Evolutionary conservation across 2,797 vertebrate species (phyloP), one percentile per base, ranked within the genome.

Genomic region (Ceyx erithaca): DNA sequence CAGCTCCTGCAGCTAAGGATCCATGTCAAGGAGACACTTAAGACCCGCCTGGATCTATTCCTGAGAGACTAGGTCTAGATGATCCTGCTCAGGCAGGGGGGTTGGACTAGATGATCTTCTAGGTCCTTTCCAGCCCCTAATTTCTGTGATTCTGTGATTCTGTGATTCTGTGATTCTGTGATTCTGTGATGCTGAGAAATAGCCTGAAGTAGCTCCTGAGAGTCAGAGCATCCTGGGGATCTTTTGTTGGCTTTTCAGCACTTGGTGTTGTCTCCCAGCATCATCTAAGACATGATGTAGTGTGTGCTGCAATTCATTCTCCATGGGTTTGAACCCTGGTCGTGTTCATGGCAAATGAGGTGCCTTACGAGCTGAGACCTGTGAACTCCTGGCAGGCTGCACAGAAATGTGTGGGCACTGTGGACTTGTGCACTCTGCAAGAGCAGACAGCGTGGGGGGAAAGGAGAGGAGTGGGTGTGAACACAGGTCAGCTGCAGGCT

Each of bases 161-260:
- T 33, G 33, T 33, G 33, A 33, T 33, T 33, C 33, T 33, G 33
- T 33, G 43, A 33, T 33, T 33, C 33, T 33, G 33, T 33, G 33
- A 33, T 33, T 33, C 33, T 33, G 33, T 33, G 43, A n/a, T 73
- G 22, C 61, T 69, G 31, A 1, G 0, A 26, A 45, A 51, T 21
- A 3, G 0, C 15, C 8, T 28, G 17, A 16, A 17, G 57, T n/a
- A 35, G 15, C 41, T 66, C 0, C 0, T 54, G 19, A 48, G 52
- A 52, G 21, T 3, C 16, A 33, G 51, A 73, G 35, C 16, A 9
- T 73, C 67, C 51, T 10, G 15, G 62, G 71, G 51, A 21, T 62
- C 33, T 46, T 82, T 64, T 28, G 16, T 10, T 3, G 3, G 12
- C 35, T 61, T 1, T 28, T 22, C 73, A 52, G 31, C 62, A 45